These are phyloP conservation scores for Diaphora mendica DNA, from an alignment of 2,888 invertebrate species.

Conservation along the genomic window DNA sequence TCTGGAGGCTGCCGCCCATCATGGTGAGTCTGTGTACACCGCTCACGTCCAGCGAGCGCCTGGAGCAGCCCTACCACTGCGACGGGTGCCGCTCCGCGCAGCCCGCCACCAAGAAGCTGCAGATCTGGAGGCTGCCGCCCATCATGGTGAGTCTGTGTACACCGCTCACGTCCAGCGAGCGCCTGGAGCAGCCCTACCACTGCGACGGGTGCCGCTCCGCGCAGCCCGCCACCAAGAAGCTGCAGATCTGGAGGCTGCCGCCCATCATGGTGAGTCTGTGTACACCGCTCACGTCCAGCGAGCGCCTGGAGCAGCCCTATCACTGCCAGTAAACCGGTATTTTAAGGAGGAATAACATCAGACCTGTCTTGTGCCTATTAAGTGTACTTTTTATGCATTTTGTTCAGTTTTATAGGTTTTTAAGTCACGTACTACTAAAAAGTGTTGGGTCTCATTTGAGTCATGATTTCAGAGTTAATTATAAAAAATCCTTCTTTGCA, in stretches of 20 bases:
- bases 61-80: constrained; percentile 87
- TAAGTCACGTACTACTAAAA: no score
- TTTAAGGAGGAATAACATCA: no score
- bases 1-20: constrained; percentile 96
- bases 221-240: constrained; percentile 95
- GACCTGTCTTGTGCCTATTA: no score
- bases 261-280: constrained; percentile 90
- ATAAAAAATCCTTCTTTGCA: constrained; percentile 62
- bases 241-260: constrained; percentile 96
- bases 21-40: constrained; percentile 82
- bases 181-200: constrained; percentile 78
- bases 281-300: neutral
- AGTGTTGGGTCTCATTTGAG: no score
- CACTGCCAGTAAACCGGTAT: constrained; percentile 69
- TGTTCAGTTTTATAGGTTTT: no score
- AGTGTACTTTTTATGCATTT: no score
- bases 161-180: neutral
- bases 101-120: constrained; percentile 95
- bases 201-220: constrained; percentile 94
- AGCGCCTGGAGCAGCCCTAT: constrained; percentile 61
- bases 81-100: constrained; percentile 93
- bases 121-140: constrained; percentile 96
- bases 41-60: neutral
- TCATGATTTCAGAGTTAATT: neutral
- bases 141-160: constrained; percentile 87